Base-by-base conservation (phyloP, 2,888 invertebrate genomes). In the Venusia cambrica region DNA sequence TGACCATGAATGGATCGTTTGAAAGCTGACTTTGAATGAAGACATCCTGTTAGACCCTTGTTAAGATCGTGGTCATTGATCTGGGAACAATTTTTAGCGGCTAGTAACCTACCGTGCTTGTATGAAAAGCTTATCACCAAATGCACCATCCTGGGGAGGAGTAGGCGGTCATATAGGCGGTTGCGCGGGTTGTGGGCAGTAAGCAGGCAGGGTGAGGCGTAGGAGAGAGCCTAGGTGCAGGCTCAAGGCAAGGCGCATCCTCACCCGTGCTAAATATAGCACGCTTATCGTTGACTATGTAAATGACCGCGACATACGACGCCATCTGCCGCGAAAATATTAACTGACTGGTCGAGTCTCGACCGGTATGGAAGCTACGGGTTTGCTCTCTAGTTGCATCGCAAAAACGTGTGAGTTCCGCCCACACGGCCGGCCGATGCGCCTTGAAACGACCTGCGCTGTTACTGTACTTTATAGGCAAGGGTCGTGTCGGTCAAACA, bases 261-360 rank as follows among this genome's bases (percentile, higher is more conserved):
- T 67, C 59, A 60, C 63, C n/a, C 51, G 62, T 46, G 78, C 83
- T 84, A 85, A 81, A 85, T 83, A 81, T 85, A 85, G 81, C 77
- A 45, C 72, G 78, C 80, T 85, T 84, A 85, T 85, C 84, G 77
- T 51, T 64, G 65, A 74, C 78, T 80, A 84, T 83, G 84, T 81
- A 83, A 84, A 85, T 81, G 84, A 79, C 81, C 79, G 80, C 78
- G 75, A 79, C 78, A 74, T 71, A 73, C 73, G 63, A 60, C 57
- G 71, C 76, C 79, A 80, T 78, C 78, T 79, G 80, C 79, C 54
- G 78, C 73, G 63, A 76, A 78, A 79, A 77, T 73, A 79, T 73
- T 65, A 77, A 70, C 66, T 54, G 64, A 65, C 66, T 71, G 68
- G 68, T 67, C 57, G 56, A 57, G 58, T 54, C 62, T 53, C 63